Conservation (phyloP, 2,888 invertebrate genomes). For the Oscheius sp. region DNA sequence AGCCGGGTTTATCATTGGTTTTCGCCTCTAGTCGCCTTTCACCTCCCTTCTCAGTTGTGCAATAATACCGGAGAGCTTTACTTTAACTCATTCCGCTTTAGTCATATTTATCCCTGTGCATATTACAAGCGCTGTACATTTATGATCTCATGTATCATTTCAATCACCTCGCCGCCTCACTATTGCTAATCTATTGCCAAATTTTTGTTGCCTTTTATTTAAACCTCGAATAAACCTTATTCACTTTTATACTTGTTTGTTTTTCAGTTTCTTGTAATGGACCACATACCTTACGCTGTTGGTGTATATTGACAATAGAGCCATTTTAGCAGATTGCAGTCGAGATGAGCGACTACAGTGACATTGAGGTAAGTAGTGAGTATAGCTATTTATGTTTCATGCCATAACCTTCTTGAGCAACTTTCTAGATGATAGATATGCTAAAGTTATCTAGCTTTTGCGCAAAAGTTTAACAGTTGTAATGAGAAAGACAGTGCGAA, state of each 20-base stretch:
- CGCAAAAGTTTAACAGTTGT: too few relatives aligned
- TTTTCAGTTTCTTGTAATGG: background rate
- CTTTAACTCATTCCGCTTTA: background rate
- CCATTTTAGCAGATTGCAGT: background rate
- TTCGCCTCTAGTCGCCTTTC: slow-evolving; percentile 5
- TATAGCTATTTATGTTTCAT: too few relatives aligned
- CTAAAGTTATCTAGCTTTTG: too few relatives aligned
- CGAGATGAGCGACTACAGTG: slow-evolving; percentile 34
- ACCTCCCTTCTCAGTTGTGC: slow-evolving; percentile 20
- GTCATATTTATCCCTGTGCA: slow-evolving; percentile 27
- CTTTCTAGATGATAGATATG: too few relatives aligned
- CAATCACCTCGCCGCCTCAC: background rate
- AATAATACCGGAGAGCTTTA: slow-evolving; percentile 19
- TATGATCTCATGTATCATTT: slow-evolving; percentile 7
- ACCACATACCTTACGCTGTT: background rate
- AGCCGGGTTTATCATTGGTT: background rate
- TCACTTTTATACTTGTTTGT: background rate
- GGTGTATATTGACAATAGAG: too few relatives aligned
- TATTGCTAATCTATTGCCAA: background rate
- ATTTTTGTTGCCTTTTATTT: too few relatives aligned
- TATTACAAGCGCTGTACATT: slow-evolving; percentile 1
- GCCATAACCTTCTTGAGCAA: too few relatives aligned
- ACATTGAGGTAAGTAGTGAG: slow-evolving; percentile 1
- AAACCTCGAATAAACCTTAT: background rate
- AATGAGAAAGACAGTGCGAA: too few relatives aligned